Base-by-base conservation (phyloP, 2,113 vertebrate genomes). In the Pholis gunnellus region DNA sequence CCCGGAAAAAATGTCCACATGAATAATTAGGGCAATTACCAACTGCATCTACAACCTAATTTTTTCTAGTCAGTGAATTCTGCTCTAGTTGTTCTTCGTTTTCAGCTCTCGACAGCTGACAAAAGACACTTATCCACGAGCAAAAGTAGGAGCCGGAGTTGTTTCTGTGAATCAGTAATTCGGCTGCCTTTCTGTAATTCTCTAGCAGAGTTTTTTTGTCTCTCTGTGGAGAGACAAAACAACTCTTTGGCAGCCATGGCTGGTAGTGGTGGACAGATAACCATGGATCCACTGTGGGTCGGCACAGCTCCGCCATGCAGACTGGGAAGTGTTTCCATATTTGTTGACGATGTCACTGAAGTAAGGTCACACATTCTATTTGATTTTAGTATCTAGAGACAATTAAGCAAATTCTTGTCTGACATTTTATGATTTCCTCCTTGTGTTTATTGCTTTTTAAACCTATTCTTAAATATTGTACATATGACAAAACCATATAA, bases 221-320 rank as follows among this genome's bases (percentile, higher is more conserved):
- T 84, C 71, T 72, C 73, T 80, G 79, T 81, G 57, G 42, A 38
- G 36, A 76, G 56, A 86, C 77, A 83, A 78, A 85, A 61, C 42
- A 22, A 42, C 22, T 65, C 13, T 66, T 70, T 85, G 84, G 78
- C 44, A 72, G 63, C 50, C 18, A 44, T 31, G 31, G 18, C 52
- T 77, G 64, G 17, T 64, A 40, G 27, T 31, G 63, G 34, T 57
- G 54, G 74, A 56, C 20, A 15, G 40, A 90, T 48, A 68, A 82
- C 71, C 67, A 70, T 56, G 34, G 31, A 46, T 61, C 36, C 63
- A 74, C 59, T 65, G 40, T 72, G 65, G 60, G 54, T 48, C 13
- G 20, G 13, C 29, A 56, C 18, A 22, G 75, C 72, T 73, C 27
- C 34, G 15, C 36, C 38, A 79, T 46, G 66, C 44, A 81, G 64